Conservation (phyloP, 2,113 vertebrate genomes). For the Lipophrys pholis region DNA sequence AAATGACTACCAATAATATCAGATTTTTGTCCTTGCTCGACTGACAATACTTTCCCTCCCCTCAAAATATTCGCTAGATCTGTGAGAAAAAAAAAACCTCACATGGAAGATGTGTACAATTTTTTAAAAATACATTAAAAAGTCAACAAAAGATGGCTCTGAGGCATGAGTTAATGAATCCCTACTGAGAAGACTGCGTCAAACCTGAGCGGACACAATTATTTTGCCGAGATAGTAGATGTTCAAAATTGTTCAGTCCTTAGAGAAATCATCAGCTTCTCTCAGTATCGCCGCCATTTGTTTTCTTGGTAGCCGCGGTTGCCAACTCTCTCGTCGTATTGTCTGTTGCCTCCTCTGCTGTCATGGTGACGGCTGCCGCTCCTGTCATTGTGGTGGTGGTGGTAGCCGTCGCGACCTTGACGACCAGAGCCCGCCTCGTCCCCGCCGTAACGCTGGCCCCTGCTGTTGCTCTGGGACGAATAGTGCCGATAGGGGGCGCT, state of each 20-base stretch:
- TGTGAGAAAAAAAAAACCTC: conserved; percentile 67
- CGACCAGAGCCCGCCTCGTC: conserved; percentile 67
- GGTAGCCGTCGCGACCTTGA: conserved; percentile 74
- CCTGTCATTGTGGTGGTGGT: conserved; percentile 77
- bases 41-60: background rate
- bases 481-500: conserved; percentile 56
- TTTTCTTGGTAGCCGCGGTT: conserved; percentile 83
- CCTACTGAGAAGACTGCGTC: conserved; percentile 60
- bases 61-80: conserved; percentile 15
- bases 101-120: conserved; percentile 49
- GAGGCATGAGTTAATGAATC: conserved; percentile 53
- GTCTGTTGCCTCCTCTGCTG: conserved; percentile 76
- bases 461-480: conserved; percentile 69
- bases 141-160: conserved; percentile 54
- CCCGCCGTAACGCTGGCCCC: conserved; percentile 71
- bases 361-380: conserved; percentile 52
- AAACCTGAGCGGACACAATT: conserved; percentile 68
- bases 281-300: conserved; percentile 84
- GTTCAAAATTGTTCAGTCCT: conserved; percentile 31
- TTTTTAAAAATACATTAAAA: conserved; percentile 73
- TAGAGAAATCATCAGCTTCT: background rate
- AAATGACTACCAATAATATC: conserved; percentile 2
- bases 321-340: conserved; percentile 80
- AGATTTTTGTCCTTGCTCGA: conserved; percentile 25
- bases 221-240: conserved; percentile 37